Evolutionary conservation across 1,140 invertebrate species (phyloP), one percentile per base, ranked within the genome.

Genomic region (Sweltsa coloradensis): DNA sequence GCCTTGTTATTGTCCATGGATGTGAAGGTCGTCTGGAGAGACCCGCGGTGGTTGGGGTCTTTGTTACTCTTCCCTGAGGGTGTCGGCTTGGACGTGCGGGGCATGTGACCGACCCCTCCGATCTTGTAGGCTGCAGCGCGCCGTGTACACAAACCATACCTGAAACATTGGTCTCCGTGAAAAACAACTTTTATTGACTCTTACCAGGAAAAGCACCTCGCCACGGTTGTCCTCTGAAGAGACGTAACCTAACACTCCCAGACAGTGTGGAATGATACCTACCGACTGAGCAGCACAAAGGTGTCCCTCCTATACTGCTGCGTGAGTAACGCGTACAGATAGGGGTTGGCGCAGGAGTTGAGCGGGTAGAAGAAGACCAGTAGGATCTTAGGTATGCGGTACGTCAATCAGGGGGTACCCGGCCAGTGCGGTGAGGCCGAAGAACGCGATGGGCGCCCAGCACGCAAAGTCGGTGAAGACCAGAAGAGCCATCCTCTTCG

Each of bases 361-460:
- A 81, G 62, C 0, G 79, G 79, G 55, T 79, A 79, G 59, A 80
- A 78, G 57, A 79, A 76, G 5, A 81, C 73, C 5, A 81, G 61
- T 11, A 81, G 63, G 29, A 57, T 55, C 27, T 57, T 57, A n/a
- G 5, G 55, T 46, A 18, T 51, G 47, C 3, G 54, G 41, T 11
- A 79, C 67, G 51, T 73, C 68, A 45, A 79, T 78, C 0, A 81
- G 61, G 0, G 78, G 74, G 36, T 64, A 58, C 2, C 76, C 76
- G 13, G 65, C 54, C 3, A 76, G 60, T 3, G 78, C 75, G 2
- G 77, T 79, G n/a, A 77, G 54, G 25, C 71, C 72, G 55, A 73
- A 73, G 59, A 76, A 74, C 23, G 66, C 66, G 22, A 73, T 68
- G 57, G 78, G 62, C 59, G 70, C 75, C 75, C 75, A 70, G 54